phyloP scores from a whole-genome alignment of 2,113 vertebrate genomes.

The Melanerpes aurifrons region DNA sequence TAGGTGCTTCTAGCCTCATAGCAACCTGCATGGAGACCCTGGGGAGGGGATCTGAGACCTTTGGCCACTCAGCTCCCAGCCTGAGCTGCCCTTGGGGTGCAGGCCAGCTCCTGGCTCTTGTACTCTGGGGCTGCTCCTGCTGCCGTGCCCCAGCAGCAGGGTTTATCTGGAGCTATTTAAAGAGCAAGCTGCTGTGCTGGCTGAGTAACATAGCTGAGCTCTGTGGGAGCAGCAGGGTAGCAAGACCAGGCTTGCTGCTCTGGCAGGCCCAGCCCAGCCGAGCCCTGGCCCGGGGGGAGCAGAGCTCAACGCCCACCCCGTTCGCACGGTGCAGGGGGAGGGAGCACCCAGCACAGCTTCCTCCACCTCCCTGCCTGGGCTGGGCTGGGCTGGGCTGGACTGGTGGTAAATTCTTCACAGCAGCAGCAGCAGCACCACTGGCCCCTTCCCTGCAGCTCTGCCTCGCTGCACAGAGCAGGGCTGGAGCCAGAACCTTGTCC shows the following conservation, averaged over 20 bases:
- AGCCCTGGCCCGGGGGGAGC: conserved; percentile 61
- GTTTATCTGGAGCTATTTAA: conserved; percentile 61
- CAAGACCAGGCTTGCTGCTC: conserved; percentile 73
- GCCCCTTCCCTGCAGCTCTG: conserved; percentile 3
- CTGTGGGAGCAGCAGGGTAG: conserved; percentile 70
- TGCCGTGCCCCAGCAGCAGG: not conserved
- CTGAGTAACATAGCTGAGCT: conserved; percentile 61
- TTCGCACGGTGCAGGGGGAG: conserved; percentile 55
- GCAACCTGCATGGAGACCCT: not conserved
- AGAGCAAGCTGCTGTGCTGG: conserved; percentile 70
- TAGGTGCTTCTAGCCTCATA: not conserved
- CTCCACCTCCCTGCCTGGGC: not conserved
- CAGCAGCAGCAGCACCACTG: not conserved
- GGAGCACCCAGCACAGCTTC: not conserved
- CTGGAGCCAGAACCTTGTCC: not conserved
- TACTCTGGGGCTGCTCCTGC: not conserved
- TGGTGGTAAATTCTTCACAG: not conserved
- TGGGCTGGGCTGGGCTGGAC: not conserved
- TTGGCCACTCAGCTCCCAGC: not conserved
- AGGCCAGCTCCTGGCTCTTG: not conserved
- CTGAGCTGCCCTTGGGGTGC: not conserved
- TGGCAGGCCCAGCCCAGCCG: conserved; percentile 30
- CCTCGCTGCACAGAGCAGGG: conserved; percentile 25
- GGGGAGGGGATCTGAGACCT: not conserved
- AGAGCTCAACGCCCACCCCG: conserved; percentile 37